Conservation (phyloP, 2,113 vertebrate species). For the Lampris incognitus region DNA sequence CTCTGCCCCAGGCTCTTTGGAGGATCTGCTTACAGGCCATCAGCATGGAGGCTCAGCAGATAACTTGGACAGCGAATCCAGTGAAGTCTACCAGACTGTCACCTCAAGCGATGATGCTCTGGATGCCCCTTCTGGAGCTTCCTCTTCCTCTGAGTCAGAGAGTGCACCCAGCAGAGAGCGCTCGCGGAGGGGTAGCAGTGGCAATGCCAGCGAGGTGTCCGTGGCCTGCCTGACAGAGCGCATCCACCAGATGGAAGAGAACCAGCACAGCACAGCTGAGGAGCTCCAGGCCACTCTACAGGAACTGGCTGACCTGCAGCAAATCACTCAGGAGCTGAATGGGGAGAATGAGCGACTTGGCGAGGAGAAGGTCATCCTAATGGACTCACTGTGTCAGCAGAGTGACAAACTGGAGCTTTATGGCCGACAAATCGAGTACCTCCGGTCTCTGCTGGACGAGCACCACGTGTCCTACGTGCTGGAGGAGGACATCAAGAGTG, state of each 20-base stretch:
- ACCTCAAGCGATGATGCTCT: conserved; percentile 95
- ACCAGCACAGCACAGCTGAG: conserved; percentile 94
- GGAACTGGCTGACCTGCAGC: conserved; percentile 93
- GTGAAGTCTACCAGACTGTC: conserved; percentile 93
- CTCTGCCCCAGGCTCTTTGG: conserved; percentile 92
- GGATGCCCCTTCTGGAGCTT: conserved; percentile 88
- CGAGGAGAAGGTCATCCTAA: conserved; percentile 93
- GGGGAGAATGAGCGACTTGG: conserved; percentile 95
- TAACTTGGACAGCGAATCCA: conserved; percentile 95
- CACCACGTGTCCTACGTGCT: conserved; percentile 88
- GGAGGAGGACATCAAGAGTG: conserved; percentile 93
- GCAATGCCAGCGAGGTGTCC: conserved; percentile 90
- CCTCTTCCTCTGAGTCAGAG: conserved; percentile 93
- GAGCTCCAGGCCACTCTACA: conserved; percentile 95
- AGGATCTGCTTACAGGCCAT: conserved; percentile 91
- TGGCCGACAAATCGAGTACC: conserved; percentile 91
- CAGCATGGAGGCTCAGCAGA: conserved; percentile 92
- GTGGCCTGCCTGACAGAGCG: conserved; percentile 94
- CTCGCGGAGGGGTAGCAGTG: conserved; percentile 90
- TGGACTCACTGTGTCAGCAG: conserved; percentile 96
- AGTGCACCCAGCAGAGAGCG: conserved; percentile 88
- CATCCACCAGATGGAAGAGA: conserved; percentile 98
- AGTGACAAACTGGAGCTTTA: conserved; percentile 93
- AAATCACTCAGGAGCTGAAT: conserved; percentile 94
- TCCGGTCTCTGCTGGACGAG: conserved; percentile 90